Evolutionary conservation across 2,113 vertebrate species (phyloP).

Genomic region (Stercorarius parasiticus): DNA sequence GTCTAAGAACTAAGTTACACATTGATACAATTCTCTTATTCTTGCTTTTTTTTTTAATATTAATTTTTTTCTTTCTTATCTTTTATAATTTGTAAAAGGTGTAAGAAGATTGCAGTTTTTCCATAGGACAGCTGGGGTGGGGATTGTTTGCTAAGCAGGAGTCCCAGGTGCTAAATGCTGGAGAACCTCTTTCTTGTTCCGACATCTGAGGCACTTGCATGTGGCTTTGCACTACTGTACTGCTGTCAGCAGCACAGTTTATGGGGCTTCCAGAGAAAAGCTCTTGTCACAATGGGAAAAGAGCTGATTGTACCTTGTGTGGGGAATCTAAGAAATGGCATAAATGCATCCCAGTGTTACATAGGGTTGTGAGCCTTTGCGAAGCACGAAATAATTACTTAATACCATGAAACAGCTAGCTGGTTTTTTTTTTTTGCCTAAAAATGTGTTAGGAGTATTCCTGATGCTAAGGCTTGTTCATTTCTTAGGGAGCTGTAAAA

Average conservation of each 20-base stretch:
- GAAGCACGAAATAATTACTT: not conserved
- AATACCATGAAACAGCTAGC: not conserved
- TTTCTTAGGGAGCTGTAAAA: conserved; percentile 46
- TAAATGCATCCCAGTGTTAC: not conserved
- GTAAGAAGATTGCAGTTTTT: not conserved
- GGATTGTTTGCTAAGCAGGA: not conserved
- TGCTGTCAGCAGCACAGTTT: not conserved
- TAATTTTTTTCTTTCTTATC: not conserved
- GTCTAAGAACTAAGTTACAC: not conserved
- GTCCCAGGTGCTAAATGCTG: not conserved
- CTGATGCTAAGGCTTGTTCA: conserved; percentile 4
- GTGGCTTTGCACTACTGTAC: not conserved
- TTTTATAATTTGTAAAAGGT: not conserved
- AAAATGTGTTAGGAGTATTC: conserved; percentile 35
- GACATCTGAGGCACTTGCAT: not conserved
- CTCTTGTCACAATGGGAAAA: not conserved
- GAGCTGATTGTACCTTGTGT: not conserved
- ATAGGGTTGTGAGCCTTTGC: not conserved
- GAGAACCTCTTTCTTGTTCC: not conserved
- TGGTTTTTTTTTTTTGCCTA: conserved; percentile 39
- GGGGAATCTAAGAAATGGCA: not conserved
- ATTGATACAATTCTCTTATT: not conserved
- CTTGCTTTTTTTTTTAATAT: not conserved
- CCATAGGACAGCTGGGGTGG: not conserved
- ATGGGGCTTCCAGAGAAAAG: not conserved